These are phyloP conservation scores for Nixonia krombeini DNA, from an alignment of 1,140 invertebrate species.

Conservation along the genomic window DNA sequence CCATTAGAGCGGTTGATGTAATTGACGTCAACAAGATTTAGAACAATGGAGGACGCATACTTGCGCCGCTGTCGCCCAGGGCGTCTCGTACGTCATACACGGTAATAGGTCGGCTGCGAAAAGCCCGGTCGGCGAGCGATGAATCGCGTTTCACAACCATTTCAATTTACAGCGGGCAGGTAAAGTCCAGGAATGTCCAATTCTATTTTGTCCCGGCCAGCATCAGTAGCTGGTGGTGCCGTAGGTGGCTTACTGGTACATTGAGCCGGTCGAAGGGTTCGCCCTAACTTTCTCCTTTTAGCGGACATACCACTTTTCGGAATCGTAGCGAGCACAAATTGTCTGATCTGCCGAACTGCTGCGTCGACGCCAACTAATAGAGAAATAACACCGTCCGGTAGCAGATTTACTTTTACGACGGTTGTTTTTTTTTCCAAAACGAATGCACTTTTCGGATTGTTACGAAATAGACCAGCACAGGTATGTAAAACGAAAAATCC, in stretches of 20 bases:
- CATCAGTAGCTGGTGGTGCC: not conserved
- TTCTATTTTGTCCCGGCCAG: not conserved
- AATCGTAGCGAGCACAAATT: not conserved
- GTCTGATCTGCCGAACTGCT: no score
- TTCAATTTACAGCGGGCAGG: not conserved
- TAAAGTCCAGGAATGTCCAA: not conserved
- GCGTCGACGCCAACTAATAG: no score
- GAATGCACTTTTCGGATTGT: no score
- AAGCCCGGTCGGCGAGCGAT: not conserved
- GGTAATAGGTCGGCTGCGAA: not conserved
- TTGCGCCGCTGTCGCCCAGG: not conserved
- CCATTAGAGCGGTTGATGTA: not conserved
- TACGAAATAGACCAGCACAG: no score
- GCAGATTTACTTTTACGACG: no score
- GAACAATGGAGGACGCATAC: not conserved
- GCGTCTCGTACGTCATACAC: not conserved
- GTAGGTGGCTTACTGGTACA: not conserved
- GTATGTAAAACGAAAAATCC: no score
- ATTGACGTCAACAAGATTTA: not conserved
- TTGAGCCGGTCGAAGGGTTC: not conserved
- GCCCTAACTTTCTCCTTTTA: not conserved
- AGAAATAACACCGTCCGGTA: no score
- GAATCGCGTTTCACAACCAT: conserved; percentile 1
- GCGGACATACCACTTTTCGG: not conserved
- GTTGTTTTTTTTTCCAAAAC: no score